Conservation (phyloP, 2,888 invertebrate species). For the Pristionchus mayeri region DNA sequence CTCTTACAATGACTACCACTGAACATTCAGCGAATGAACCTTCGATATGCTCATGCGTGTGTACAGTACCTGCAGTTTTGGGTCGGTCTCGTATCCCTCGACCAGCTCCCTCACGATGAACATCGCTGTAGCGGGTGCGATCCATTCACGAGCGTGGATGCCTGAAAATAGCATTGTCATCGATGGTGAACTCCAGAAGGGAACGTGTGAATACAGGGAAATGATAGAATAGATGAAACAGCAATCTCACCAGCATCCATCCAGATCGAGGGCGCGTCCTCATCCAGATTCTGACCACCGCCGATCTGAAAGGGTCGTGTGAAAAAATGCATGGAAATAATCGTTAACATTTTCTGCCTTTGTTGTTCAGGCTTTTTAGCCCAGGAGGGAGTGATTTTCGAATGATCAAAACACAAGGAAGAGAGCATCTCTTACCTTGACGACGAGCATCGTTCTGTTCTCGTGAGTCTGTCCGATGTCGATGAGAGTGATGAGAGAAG, state of each 20-base stretch:
- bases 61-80: constrained; percentile 27
- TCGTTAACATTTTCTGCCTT: too few species aligned
- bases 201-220: too few species aligned
- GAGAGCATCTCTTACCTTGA: constrained; percentile 63
- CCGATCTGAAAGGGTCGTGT: constrained; percentile 54
- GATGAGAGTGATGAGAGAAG: constrained; percentile 70
- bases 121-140: constrained; percentile 69
- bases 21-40: too few species aligned
- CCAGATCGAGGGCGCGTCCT: constrained; percentile 68
- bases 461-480: constrained; percentile 75
- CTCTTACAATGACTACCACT: too few species aligned
- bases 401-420: background rate
- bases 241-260: constrained; percentile 67
- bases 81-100: constrained; percentile 56
- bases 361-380: too few species aligned
- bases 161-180: constrained; percentile 40
- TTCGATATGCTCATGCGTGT: too few species aligned
- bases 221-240: constrained; percentile 52
- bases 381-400: background rate
- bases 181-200: background rate
- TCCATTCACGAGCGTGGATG: constrained; percentile 62
- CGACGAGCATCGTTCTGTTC: constrained; percentile 67
- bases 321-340: background rate
- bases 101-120: constrained; percentile 64
- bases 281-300: constrained; percentile 58